Evolutionary conservation across 2,888 invertebrate species (phyloP), one percentile per base, ranked within the genome.

Genomic region (Melanostoma mellinum): DNA sequence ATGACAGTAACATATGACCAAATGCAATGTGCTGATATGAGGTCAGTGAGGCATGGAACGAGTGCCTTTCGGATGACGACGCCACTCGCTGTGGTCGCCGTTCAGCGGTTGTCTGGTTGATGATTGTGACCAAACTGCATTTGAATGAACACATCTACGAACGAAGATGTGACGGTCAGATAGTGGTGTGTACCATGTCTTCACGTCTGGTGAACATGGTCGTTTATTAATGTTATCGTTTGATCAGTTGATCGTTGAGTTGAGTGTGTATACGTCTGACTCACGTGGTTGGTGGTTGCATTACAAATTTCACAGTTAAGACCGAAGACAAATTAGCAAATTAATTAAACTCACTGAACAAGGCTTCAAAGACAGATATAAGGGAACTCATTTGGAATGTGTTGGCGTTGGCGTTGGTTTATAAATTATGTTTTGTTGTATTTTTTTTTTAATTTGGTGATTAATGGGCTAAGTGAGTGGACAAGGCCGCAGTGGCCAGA

Each of bases 281-380:
- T 44, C 63, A 74, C 40, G 56, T 52, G 61, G 69, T 65, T 71
- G 63, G 56, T 52, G 61, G 69, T 65, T 71, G 63, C 56, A 53
- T 71, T 80, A 71, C 44, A 69, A 75, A 80, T 80, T 80, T 75
- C 75, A 80, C 80, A 71, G 71, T 75, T 65, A 58, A 65, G 71
- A 40, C 20, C 52, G 71, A 55, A 75, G 80, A 80, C 80, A 80
- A 80, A 80, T 80, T 80, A 75, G 75, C 80, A 56, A 75, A 75
- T 80, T 80, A 80, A 80, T 80, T 71, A 65, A 55, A 71, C 75
- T 53, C 33, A 65, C 50, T 30, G 63, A 63, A 63, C 32, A 63
- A 38, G 63, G n/a, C 50, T 48, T 50, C 48, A 56, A 53, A 35
- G 50, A 52, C 50, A 63, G 20, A 69, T 48, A 40, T 35, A 58